These are phyloP conservation scores for Hoplodrina ambigua DNA, from an alignment of 2,888 invertebrate genomes.

Conservation along the genomic window DNA sequence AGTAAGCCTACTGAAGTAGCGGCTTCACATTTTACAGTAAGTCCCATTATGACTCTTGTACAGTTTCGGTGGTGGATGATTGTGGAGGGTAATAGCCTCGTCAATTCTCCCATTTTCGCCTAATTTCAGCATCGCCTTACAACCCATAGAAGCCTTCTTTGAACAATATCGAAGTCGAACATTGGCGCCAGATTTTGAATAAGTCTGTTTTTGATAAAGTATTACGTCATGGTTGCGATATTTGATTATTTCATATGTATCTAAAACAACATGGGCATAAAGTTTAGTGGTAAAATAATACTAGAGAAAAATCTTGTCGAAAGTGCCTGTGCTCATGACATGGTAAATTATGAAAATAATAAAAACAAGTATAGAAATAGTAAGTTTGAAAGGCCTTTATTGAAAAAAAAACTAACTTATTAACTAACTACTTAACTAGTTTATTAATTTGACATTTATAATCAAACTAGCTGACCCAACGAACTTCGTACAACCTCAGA, in stretches of 20 bases:
- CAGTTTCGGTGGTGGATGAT: slow-evolving; percentile 24
- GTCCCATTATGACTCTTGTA: slow-evolving; percentile 6
- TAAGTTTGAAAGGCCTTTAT: no score
- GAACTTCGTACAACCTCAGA: no score
- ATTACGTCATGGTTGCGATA: slow-evolving; percentile 14
- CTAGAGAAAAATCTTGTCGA: neutral
- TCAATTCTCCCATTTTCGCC: neutral
- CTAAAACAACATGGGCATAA: slow-evolving; percentile 14
- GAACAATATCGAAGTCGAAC: slow-evolving; percentile 20
- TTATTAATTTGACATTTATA: no score
- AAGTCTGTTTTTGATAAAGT: slow-evolving; percentile 29
- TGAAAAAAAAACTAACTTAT: no score
- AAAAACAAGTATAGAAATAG: no score
- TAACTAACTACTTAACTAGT: no score
- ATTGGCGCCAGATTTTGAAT: slow-evolving; percentile 24
- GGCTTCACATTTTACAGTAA: slow-evolving; percentile 17
- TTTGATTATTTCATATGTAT: slow-evolving; percentile 33
- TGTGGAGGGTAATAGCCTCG: neutral
- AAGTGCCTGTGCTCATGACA: no score
- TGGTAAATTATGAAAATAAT: no score
- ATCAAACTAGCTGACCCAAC: no score
- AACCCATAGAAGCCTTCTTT: slow-evolving; percentile 17
- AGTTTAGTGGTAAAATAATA: neutral
- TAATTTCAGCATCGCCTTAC: slow-evolving; percentile 25
- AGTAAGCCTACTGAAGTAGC: no score